Base-by-base conservation (phyloP, 1,140 invertebrate genomes). In the Tribolium madens region DNA sequence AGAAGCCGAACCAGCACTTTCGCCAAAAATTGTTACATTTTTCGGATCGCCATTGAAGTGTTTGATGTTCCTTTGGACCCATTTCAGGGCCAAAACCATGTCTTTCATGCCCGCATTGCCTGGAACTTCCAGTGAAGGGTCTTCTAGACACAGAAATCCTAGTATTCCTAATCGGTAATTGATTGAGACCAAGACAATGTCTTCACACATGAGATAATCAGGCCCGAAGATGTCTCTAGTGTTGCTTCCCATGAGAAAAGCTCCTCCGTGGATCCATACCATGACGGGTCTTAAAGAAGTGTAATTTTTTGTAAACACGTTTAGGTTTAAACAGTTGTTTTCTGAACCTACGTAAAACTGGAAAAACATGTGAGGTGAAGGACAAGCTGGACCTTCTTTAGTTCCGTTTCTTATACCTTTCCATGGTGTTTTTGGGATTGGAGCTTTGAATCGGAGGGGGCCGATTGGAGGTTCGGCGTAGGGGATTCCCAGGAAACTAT, bases 201-300 rank as follows among this genome's bases (percentile, higher is more conserved):
- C 86, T 77, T 87, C 87, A 48, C 91, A 88, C n/a, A 92, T 77
- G 2, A 93, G 79, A 82, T 88, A 92, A 82, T 93, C 87, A 79
- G 91, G 88, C 31, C 90, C 87, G 72, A 86, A 88, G 0, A 88
- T 36, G 12, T 84, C 82, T 12, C 87, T 83, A 31, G 90, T 84
- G 7, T 88, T 88, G 7, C 88, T 88, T 10, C 91, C 91, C 1
- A 79, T 76, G 14, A 87, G 85, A 80, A 89, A 93, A 1, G 84
- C 89, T 70, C 92, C 92, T 5, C 90, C 90, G 77, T 93, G 90
- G n/a, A 93, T 87, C 81, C 86, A 92, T 0, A 93, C 87, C 88
- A 93, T 89, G 0, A 92, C 90, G 0, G 91, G 87, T 75, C n/a
- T 4, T n/a, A 42, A 42, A 4, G 2, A 0, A 42, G 0, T 10